Base-by-base conservation (phyloP, 2,888 invertebrate genomes). In the Meteorus colon region DNA sequence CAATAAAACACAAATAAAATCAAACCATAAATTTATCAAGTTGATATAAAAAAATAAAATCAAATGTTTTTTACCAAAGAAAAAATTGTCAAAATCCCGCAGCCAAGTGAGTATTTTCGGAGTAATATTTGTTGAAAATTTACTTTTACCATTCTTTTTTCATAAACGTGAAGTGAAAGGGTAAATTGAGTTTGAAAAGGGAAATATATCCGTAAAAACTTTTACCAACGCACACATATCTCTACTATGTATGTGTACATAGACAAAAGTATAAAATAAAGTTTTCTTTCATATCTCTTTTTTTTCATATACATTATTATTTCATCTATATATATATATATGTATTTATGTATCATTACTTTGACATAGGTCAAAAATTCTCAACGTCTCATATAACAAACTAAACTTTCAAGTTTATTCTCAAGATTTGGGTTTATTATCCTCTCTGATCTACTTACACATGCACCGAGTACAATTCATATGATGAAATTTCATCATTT, bases 151-250 rank as follows among this genome's bases (percentile, higher is more conserved):
- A 8, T 63, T 31, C 27, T 55, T 24, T 55, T 19, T 55, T 24
- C 2, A n/a, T 55, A 55, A 4, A 55, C 19, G 10, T 65, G 41
- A n/a, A 19, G 37, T 41, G 65, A 65, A 65, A 65, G 37, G 65
- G 19, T 16, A 65, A 65, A 65, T 65, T 65, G 65, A 65, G 65
- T 65, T 65, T 65, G 34, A 65, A 41, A 65, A 34, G 55, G 19
- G n/a, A 19, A 41, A 41, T 37, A 31, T 62, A 62, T 31, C 62
- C 29, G 14, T 1, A 4, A 62, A 41, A 41, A 41, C 41, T 41
- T 19, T 19, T 19, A n/a, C 55, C 10, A 19, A 19, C 6, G 2
- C n/a, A 41, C 41, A 41, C 41, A 41, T 41, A 12, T 41, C 41
- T 6, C 41, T 12, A 2, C 14, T 2, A 55, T 8, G 24, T 55